A percentile compares a stretch with the other conserved stretches of the same genome.
phyloP scores from a whole-genome alignment of 2,113 vertebrate species.

The Etia nguti region DNA sequence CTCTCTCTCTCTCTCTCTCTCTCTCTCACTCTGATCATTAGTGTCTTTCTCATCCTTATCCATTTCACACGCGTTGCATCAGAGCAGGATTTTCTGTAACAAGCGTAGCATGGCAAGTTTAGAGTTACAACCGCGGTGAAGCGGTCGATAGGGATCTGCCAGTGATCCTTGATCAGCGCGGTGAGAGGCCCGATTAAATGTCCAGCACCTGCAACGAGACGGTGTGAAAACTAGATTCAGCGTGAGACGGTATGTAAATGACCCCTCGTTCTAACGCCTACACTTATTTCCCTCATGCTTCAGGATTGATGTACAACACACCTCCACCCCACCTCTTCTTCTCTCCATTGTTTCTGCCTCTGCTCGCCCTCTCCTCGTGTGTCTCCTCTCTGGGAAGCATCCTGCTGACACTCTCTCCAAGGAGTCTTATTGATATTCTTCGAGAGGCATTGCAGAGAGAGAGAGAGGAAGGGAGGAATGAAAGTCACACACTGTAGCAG shows the following conservation, averaged over 20 bases:
- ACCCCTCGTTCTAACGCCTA: conserved; percentile 25
- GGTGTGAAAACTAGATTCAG: background rate
- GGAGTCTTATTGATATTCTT: conserved; percentile 71
- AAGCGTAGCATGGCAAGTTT: conserved; percentile 10
- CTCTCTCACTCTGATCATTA: background rate
- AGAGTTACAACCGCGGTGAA: conserved; percentile 1
- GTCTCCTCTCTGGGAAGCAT: conserved; percentile 57
- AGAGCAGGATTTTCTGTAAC: conserved; percentile 23
- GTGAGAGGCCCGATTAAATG: background rate
- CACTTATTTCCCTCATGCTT: background rate
- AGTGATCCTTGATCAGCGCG: conserved; percentile 19
- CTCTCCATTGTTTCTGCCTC: background rate
- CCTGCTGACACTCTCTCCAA: conserved; percentile 64
- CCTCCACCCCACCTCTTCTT: background rate
- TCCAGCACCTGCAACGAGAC: background rate
- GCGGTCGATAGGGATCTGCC: conserved; percentile 8
- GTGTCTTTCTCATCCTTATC: conserved; percentile 23
- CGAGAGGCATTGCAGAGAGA: conserved; percentile 48
- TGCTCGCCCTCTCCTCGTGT: background rate
- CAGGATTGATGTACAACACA: background rate
- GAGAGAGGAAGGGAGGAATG: conserved; percentile 1
- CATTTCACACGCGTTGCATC: conserved; percentile 57
- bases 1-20: background rate
- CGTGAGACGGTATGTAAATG: conserved; percentile 5
- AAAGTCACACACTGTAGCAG: conserved; percentile 50